Evolutionary conservation across 2,113 vertebrate species (phyloP), one percentile per base, ranked within the genome.

Genomic region (Podarcis cretensis): DNA sequence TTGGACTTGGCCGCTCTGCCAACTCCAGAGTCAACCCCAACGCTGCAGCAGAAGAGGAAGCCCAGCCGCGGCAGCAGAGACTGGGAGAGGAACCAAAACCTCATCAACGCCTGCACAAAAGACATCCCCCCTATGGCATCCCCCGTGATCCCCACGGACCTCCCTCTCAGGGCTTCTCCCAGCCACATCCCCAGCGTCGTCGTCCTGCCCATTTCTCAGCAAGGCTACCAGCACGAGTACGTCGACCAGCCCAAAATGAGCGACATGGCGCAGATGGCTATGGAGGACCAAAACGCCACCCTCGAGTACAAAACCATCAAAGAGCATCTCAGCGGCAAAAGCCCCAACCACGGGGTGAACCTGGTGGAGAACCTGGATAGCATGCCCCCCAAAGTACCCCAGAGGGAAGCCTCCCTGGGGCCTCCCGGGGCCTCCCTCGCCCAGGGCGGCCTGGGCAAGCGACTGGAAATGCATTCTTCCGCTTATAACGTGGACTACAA

Each of bases 91-190:
- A 99, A 98, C 94, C 99, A 99, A 97, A 99, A 99, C 94, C 97
- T 99, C 87, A 99, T 99, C 96, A 99, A 99, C 2, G 98, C 99
- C 85, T 99, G 99, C 94, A 98, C 98, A 48, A 99, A 99, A 98
- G 99, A 99, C 92, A 97, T 99, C 93, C 94, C 97, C 1, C 95
- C 98, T 0, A 98, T 99, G 97, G 98, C 98, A 40, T 98, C 98
- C 0, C 97, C 98, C 0, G 98, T 99, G 48, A 99, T 99, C 91
- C 98, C 98, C n/a, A 98, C 98, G 0, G 98, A 99, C 92, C 96
- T 99, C 88, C 98, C 99, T 0, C 97, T 99, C n/a, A 97, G 98
- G 82, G 98, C 98, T 74, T 99, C 99, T 32, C 99, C 99, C 4
- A 98, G 98, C 43, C 98, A 99, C 97, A 99, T 99, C 95, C 97